Percentiles rank a stretch among this genome's conserved stretches.
Evolutionary conservation across 2,113 vertebrate species (phyloP).

Genomic region (Sander lucioperca): DNA sequence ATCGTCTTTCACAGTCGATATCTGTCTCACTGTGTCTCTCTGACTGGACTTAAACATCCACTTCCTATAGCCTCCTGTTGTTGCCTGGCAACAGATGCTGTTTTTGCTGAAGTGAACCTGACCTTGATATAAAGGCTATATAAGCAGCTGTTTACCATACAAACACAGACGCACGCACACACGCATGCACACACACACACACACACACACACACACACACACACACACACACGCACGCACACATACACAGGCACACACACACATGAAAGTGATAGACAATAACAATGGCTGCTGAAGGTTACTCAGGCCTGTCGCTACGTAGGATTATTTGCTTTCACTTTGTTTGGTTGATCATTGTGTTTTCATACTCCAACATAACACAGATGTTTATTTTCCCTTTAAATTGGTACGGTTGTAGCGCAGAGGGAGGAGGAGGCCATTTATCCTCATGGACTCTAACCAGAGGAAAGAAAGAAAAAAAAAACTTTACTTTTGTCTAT

Average conservation of each 20-base stretch:
- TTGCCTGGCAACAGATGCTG: slow-evolving; percentile 90
- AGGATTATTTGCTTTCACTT: slow-evolving; percentile 1
- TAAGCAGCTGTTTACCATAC: slow-evolving; percentile 61
- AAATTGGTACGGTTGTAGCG: not conserved
- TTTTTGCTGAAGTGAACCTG: slow-evolving; percentile 82
- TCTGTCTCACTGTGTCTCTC: slow-evolving; percentile 32
- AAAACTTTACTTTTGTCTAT: slow-evolving; percentile 47
- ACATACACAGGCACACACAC: not conserved
- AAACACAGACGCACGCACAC: not conserved
- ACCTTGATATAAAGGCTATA: slow-evolving; percentile 67
- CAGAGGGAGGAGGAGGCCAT: slow-evolving; percentile 3
- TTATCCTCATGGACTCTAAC: slow-evolving; percentile 28
- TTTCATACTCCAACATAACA: slow-evolving; percentile 10
- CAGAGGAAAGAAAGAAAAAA: slow-evolving; percentile 5
- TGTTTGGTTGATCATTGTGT: not conserved
- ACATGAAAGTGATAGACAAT: not conserved
- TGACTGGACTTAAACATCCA: slow-evolving; percentile 69
- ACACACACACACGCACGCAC: not conserved
- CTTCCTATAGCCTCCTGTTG: slow-evolving; percentile 72
- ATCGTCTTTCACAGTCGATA: not conserved
- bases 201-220: not conserved
- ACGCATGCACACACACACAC: not conserved
- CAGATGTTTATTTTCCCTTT: slow-evolving; percentile 29
- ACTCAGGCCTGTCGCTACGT: not conserved
- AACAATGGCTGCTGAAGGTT: not conserved